Evolutionary conservation across 2,797 vertebrate species (phyloP), one percentile per base, ranked within the genome.

Genomic region (Discoglossus pictus): DNA sequence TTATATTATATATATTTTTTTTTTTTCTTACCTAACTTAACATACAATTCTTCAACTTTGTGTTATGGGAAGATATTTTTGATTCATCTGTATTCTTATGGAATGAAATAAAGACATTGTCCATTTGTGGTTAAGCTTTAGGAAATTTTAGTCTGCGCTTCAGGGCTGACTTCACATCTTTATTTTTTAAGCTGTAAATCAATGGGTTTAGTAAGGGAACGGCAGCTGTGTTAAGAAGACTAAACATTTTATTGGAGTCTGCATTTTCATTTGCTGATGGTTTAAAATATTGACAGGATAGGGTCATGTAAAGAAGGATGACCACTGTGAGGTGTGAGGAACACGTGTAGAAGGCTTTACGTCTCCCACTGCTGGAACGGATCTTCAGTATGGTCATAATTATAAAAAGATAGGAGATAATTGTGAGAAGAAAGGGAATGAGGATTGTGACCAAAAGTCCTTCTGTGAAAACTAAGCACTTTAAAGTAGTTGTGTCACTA

Each of bases 201-300:
- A 67, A 18, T 11, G 54, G 54, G 31, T 67, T 67, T 9, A 67
- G 23, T 6, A 67, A 1, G 16, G 50, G 58, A 7, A 44, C 61
- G 8, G 24, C 40, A 6, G 53, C 34, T 1, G 50, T 62, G 18
- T 55, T 24, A 13, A 55, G 39, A 6, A 69, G 31, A 2, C 48
- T 43, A 24, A 62, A 6, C 1, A 20, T 10, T 38, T 10, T n/a
- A 20, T 61, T 47, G 4, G 35, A 43, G 1, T 48, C 11, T 1
- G 23, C 21, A 8, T 16, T 9, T 1, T 10, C 15, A 20, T 43
- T 43, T 42, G 58, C 47, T 0, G n/a, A 9, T 6, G 58, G 66
- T 6, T 12, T 24, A 27, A 62, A 24, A 13, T 62, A 55, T 25
- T 31, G 2, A 25, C 35, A 44, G 15, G 46, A 15, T 1, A 58